Conservation (phyloP, 1,140 invertebrate species). For the Scaptomyza montana region DNA sequence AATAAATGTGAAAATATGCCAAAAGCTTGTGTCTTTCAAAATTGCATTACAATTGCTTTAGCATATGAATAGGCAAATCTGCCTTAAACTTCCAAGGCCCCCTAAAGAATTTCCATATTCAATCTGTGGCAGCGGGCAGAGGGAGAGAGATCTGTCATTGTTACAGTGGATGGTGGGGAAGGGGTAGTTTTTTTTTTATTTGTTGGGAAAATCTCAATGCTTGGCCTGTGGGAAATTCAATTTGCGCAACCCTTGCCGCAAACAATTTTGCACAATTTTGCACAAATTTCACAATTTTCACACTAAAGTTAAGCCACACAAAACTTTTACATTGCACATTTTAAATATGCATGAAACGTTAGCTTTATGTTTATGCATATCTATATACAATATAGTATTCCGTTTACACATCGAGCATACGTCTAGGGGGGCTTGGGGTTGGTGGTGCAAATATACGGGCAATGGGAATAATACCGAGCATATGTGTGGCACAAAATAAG, state of each 20-base stretch:
- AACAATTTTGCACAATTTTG: slow-evolving; percentile 43
- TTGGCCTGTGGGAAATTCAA: slow-evolving; percentile 42
- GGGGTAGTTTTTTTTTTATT: too few species aligned
- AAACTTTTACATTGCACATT: slow-evolving; percentile 55
- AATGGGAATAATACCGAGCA: background rate
- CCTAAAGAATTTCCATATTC: slow-evolving; percentile 16
- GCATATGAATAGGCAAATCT: slow-evolving; percentile 11
- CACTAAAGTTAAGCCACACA: slow-evolving; percentile 54
- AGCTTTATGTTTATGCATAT: slow-evolving; percentile 54
- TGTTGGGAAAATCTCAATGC: slow-evolving; percentile 7
- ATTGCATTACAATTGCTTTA: slow-evolving; percentile 32
- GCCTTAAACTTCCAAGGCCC: background rate
- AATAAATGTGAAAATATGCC: slow-evolving; percentile 24
- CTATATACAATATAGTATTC: slow-evolving; percentile 1
- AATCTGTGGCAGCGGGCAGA: background rate
- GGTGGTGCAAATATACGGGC: too few species aligned
- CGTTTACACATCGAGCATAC: background rate
- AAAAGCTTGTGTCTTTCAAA: slow-evolving; percentile 16
- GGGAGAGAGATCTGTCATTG: background rate
- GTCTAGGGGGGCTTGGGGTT: too few species aligned
- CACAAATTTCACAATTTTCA: slow-evolving; percentile 60
- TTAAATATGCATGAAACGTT: slow-evolving; percentile 63
- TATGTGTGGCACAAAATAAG: background rate
- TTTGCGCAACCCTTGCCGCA: slow-evolving; percentile 31
- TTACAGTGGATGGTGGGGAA: background rate